Base-by-base conservation (phyloP, 2,113 vertebrate genomes). In the Copsychus sechellarum region DNA sequence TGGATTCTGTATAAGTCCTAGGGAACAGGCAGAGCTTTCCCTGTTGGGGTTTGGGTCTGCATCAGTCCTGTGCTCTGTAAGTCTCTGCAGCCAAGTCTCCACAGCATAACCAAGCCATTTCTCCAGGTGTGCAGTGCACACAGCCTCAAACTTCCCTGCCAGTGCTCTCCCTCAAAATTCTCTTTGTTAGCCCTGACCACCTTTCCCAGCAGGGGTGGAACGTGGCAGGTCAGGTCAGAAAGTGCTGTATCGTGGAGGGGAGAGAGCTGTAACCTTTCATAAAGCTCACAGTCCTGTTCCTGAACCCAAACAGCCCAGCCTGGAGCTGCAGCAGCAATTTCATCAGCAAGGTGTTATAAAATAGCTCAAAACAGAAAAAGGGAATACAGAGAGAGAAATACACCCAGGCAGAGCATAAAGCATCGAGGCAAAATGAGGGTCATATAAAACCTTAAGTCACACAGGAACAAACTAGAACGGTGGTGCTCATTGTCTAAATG, bases 401-500 rank as follows among this genome's bases (percentile, higher is more conserved):
- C 19, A 60, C 4, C 7, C 15, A 24, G 22, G 45, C 38, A 69
- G 78, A 53, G 18, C 54, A 85, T 72, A 92, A 94, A 92, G 34
- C 45, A 38, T 19, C 2, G 12, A 85, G 61, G 54, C 72, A 93
- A 87, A 95, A 92, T 61, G 81, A 94, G 51, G 14, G 26, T 36
- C 34, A 66, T 61, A 65, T 61, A 91, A 95, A 93, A 93, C 54
- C 58, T 24, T 23, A 38, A 80, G 74, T 43, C 40, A 88, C 40
- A 42, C 26, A 74, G 57, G 61, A 91, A 67, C 61, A 84, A 87
- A 87, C 61, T 14, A 67, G 80, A 84, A 78, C 5, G 33, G 43
- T 38, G 45, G 31, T 57, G 33, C 47, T 89, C 25, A n/a, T 95
- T 91, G 90, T 80, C 85, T 86, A 83, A 95, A 92, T 78, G 85